Evolutionary conservation across 1,140 invertebrate species (phyloP).

Genomic region (Dysdera silvatica): DNA sequence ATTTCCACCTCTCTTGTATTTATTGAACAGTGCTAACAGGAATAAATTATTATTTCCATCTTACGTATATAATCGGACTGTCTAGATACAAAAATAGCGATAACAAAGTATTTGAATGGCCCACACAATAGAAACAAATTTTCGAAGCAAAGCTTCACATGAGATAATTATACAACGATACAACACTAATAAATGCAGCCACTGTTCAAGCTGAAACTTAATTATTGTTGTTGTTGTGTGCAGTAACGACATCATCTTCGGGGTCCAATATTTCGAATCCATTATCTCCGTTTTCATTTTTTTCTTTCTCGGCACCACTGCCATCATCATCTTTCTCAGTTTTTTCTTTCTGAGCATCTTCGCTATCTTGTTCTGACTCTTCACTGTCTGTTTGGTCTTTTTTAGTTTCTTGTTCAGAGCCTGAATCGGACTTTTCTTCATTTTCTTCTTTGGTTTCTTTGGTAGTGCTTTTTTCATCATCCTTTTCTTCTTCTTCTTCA

Average conservation of each 20-base stretch:
- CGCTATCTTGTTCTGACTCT: conserved; percentile 25
- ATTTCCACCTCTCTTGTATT: background rate
- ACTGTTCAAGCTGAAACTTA: background rate
- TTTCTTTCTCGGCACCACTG: conserved; percentile 3
- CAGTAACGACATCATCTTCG: background rate
- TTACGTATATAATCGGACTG: background rate
- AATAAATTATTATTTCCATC: background rate
- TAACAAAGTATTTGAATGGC: conserved; percentile 1
- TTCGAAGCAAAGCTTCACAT: background rate
- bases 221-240: background rate
- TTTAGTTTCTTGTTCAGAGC: too few relatives aligned
- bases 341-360: conserved; percentile 46
- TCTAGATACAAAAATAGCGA: conserved; percentile 12
- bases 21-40: background rate
- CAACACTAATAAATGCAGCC: conserved; percentile 4
- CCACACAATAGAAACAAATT: background rate
- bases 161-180: too few relatives aligned
- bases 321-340: background rate
- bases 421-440: background rate
- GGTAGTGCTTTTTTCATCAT: background rate
- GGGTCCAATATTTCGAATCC: conserved; percentile 34
- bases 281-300: conserved; percentile 27
- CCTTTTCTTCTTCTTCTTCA: conserved; percentile 44
- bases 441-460: background rate
- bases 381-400: conserved; percentile 31